phyloP scores from a whole-genome alignment of 53 echinoderm and acorn worm species.

The Mesocentrotus franciscanus region DNA sequence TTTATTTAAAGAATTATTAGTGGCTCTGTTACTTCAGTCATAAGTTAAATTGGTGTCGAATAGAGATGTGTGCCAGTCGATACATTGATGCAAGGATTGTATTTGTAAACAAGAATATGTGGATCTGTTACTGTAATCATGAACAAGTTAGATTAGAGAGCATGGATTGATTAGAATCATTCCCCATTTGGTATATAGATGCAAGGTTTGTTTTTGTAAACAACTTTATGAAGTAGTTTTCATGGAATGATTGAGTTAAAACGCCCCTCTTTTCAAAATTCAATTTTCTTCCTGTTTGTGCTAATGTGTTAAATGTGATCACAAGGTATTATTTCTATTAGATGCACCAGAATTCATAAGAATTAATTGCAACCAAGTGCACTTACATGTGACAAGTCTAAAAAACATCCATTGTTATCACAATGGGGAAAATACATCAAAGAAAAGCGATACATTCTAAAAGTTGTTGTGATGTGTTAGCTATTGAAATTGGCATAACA shows the following conservation, averaged over 20 bases:
- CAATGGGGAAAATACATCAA: background rate
- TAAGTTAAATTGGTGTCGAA: no score
- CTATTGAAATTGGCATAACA: background rate
- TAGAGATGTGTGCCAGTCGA: no score
- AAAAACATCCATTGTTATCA: background rate
- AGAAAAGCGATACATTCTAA: background rate
- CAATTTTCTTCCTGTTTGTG: background rate
- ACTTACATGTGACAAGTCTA: background rate
- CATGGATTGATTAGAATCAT: background rate
- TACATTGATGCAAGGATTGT: no score
- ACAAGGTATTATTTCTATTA: background rate
- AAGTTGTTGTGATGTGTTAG: background rate
- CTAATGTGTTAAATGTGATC: background rate
- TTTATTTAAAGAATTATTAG: no score
- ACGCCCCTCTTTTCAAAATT: background rate
- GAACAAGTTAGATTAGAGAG: background rate
- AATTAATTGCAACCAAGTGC: background rate
- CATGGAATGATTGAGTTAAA: background rate
- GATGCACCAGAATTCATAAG: background rate
- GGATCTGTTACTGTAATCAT: background rate
- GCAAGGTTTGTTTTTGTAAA: background rate
- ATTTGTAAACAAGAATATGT: no score
- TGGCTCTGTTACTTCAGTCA: no score
- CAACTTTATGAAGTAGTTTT: background rate
- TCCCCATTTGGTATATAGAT: background rate